Evolutionary conservation across 2,797 vertebrate genomes (phyloP).

Genomic region (Semaprochilodus insignis): DNA sequence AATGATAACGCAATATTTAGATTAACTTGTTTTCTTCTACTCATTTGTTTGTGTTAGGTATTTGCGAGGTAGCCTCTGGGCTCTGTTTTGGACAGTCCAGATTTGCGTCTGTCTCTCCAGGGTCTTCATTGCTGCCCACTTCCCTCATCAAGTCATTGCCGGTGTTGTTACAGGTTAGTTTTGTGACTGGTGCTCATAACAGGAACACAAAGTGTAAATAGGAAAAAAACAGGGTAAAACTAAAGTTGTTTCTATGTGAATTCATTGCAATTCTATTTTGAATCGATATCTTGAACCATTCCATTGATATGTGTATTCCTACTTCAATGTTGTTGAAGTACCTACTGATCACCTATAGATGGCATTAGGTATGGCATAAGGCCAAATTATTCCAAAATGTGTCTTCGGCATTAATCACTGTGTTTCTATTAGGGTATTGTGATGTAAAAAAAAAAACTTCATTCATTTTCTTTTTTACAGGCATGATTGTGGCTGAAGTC

Average conservation of each 20-base stretch:
- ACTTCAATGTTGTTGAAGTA: neutral
- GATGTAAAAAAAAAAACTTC: too few relatives aligned
- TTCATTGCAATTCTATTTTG: neutral
- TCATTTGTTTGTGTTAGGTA: conserved; percentile 70
- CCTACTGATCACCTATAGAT: too few relatives aligned
- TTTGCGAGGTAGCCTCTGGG: conserved; percentile 81
- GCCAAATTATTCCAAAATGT: neutral
- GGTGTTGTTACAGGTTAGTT: conserved; percentile 86
- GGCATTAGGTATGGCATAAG: too few relatives aligned
- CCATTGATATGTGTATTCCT: neutral
- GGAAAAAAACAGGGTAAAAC: neutral
- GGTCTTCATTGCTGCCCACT: conserved; percentile 87
- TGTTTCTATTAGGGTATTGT: too few relatives aligned
- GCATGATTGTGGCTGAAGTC: conserved; percentile 66
- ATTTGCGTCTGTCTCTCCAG: conserved; percentile 86
- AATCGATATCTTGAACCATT: neutral
- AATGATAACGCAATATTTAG: neutral
- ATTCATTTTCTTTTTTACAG: conserved; percentile 28
- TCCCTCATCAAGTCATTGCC: conserved; percentile 86
- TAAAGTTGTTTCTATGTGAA: too few relatives aligned
- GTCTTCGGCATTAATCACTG: neutral
- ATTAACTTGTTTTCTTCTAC: neutral
- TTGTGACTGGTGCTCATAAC: neutral
- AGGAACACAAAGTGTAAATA: neutral
- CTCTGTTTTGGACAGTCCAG: conserved; percentile 81